Base-by-base conservation (phyloP, 2,888 invertebrate genomes). In the Drosophila quinaria region DNA sequence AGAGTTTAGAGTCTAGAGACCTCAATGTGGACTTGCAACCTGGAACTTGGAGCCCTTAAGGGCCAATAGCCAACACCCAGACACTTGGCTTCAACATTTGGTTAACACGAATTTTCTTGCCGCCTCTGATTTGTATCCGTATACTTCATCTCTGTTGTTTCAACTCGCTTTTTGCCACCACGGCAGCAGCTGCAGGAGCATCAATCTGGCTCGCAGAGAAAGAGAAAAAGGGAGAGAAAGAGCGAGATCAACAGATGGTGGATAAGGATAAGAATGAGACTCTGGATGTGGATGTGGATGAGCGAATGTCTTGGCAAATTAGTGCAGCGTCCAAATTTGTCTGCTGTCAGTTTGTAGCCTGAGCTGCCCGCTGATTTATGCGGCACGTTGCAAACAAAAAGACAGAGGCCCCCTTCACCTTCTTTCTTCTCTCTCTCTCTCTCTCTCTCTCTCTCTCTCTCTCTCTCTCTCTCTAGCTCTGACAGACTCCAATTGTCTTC, bases 231-330 rank as follows among this genome's bases (percentile, higher is more conserved):
- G 1, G 22, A 13, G 11, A 13, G 22, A 44, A 13, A 1, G 22
- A 22, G 15, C 11, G 11, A 47, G 49, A 49, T 89, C 88, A 80
- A 47, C 70, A 74, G 75, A 76, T 35, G 47, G 5, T 10, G 56
- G 80, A 74, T 75, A 60, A 63, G 55, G 49, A 22, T 64, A 31
- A 44, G 44, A 10, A 44, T 41, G 54, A 31, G 54, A 54, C 49
- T 50, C 4, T 33, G 49, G 72, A 62, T 81, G 78, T 78, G 89
- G 25, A 25, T 25, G 25, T 5, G 49, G 33, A 13, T 81, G 78
- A 81, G 89, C 89, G 89, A 84, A 90, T 82, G 87, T 87, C 90
- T 82, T 80, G 88, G 89, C 90, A 85, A 85, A 85, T 85, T 85
- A 85, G 90, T 88, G 90, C 84, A 85, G 78, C 90, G 84, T 73